phyloP scores from a whole-genome alignment of 1,140 invertebrate species.

The Scylla paramamosain region DNA sequence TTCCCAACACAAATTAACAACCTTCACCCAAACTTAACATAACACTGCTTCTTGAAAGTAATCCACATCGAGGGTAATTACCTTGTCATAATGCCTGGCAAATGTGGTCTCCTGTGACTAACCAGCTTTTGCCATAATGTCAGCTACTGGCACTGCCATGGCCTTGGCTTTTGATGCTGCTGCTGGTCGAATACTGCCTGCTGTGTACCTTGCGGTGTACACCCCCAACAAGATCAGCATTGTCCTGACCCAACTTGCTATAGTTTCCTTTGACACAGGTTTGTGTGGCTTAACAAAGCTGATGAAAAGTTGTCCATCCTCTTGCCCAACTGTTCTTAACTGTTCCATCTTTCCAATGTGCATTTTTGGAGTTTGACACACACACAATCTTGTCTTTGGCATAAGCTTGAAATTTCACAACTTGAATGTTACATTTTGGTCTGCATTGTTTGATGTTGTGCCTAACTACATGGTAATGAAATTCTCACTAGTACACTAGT shows the following conservation, averaged over 20 bases:
- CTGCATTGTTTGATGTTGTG: constrained; percentile 31
- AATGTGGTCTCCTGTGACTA: not conserved
- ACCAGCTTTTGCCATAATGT: constrained; percentile 40
- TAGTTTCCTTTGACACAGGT: constrained; percentile 31
- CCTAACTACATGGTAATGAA: constrained; percentile 12
- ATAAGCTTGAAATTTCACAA: constrained; percentile 22
- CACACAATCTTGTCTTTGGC: constrained; percentile 22
- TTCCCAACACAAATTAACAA: not conserved
- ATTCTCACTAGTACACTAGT: not conserved
- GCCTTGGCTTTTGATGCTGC: too few species aligned
- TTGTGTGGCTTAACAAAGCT: too few species aligned
- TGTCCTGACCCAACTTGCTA: constrained; percentile 35
- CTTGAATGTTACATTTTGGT: constrained; percentile 13
- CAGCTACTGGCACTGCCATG: not conserved
- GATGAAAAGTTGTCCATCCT: not conserved
- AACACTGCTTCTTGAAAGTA: constrained; percentile 40
- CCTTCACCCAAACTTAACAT: not conserved
- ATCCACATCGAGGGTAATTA: not conserved
- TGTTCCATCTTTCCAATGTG: not conserved
- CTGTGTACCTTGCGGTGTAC: constrained; percentile 7
- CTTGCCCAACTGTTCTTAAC: not conserved
- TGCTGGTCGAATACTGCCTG: constrained; percentile 31
- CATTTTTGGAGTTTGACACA: constrained; percentile 22
- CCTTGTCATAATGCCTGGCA: too few species aligned
- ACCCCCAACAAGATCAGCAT: constrained; percentile 18